Conservation (phyloP, 2,888 invertebrate species). For the Drosophila mimetica region DNA sequence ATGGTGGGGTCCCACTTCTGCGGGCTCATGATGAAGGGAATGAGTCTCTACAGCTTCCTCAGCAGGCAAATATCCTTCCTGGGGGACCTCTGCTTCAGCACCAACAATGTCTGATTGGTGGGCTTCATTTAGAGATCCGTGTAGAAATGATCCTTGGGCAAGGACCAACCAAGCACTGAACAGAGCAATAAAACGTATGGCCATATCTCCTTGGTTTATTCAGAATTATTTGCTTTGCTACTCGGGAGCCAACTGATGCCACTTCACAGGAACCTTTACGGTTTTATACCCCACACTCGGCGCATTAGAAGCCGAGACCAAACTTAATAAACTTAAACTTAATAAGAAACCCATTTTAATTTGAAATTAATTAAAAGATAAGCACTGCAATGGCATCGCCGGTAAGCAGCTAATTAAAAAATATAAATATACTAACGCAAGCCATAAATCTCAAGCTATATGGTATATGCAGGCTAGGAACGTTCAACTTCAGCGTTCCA, state of each 20-base stretch:
- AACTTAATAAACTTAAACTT: constrained; percentile 15
- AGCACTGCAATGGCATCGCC: constrained; percentile 36
- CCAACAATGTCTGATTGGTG: constrained; percentile 13
- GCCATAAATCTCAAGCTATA: constrained; percentile 25
- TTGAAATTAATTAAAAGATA: constrained; percentile 52
- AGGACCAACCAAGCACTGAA: constrained; percentile 34
- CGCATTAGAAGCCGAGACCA: neutral
- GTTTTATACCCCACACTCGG: constrained; percentile 45
- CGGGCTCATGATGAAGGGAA: neutral
- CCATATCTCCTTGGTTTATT: constrained; percentile 24
- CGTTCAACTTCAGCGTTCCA: constrained; percentile 10
- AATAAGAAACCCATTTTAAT: constrained; percentile 32
- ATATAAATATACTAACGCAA: constrained; percentile 20
- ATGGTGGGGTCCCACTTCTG: constrained; percentile 1
- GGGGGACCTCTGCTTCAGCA: constrained; percentile 8
- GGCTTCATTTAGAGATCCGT: constrained; percentile 4
- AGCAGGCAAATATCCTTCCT: constrained; percentile 11
- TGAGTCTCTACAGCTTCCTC: constrained; percentile 2
- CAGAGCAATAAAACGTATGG: constrained; percentile 14
- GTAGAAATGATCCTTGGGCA: constrained; percentile 6
- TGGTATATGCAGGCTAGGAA: constrained; percentile 21
- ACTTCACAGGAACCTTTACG: neutral
- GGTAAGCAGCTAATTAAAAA: constrained; percentile 22
- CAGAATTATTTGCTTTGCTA: constrained; percentile 13
- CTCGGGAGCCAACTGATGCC: constrained; percentile 46